Base-by-base conservation (phyloP, 2,113 vertebrate genomes). In the Brachyistius frenatus region DNA sequence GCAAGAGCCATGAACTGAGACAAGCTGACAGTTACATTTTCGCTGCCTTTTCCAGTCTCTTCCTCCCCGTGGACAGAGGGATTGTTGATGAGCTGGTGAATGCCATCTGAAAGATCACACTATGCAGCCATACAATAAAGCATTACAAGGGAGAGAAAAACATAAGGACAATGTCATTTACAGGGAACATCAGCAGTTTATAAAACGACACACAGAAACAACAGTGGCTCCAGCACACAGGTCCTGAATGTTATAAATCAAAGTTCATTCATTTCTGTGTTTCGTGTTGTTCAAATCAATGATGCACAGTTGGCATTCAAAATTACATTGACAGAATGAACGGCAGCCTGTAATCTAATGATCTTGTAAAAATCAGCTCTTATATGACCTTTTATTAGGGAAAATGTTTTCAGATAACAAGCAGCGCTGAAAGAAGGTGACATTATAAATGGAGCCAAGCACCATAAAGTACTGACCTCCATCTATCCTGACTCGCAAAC, bases 1-100 rank as follows among this genome's bases (percentile, higher is more conserved):
- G 91, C 85, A 0, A 94, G 14, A 57, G 36, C 61, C 7, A 89
- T 64, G 78, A 95, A 94, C 55, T 89, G 89, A n/a, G 93, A 84
- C 7, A 70, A 67, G 35, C 57, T 39, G 47, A 93, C 10, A 6
- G 49, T 16, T 3, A 9, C 15, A 2, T 73, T 66, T 3, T 13
- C n/a, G 2, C 7, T 1, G 16, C 3, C 16, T 4, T 2, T 46
- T 32, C 1, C 44, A 1, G 1, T 7, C 37, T 64, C 35, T 3
- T 67, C n/a, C 30, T 50, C 44, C 7, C 1, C 2, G 4, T 78
- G 70, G n/a, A 2, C 0, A 39, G 75, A 63, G 76, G 57, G 78
- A 46, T 86, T 83, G 53, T 39, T n/a, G 50, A 90, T 55, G 44
- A 95, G 89, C 90, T 95, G 95, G 36, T 84, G 32, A 5, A 94